Conservation (phyloP, 2,113 vertebrate species). For the Leucopsar rothschildi region DNA sequence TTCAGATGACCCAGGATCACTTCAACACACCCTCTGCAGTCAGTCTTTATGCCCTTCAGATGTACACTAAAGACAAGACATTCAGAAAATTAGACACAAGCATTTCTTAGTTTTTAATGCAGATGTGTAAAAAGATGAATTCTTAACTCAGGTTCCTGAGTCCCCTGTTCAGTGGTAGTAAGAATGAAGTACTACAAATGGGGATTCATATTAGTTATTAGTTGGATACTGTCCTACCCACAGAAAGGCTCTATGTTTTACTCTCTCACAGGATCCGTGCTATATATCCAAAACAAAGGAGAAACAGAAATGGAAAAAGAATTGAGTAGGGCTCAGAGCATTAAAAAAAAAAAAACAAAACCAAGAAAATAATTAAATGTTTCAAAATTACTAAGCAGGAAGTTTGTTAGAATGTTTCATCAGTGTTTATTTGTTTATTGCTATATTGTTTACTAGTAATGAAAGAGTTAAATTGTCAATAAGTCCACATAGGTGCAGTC, state of each 20-base stretch:
- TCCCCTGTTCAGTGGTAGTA: not conserved
- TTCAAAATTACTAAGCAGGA: not conserved
- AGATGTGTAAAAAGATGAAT: not conserved
- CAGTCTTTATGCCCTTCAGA: not conserved
- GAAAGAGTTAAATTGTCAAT: not conserved
- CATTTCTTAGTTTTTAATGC: not conserved
- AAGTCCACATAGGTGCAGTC: not conserved
- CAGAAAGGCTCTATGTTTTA: not conserved
- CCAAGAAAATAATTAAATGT: not conserved
- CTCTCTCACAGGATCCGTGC: not conserved
- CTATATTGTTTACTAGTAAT: not conserved
- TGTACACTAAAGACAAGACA: not conserved
- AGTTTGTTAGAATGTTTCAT: not conserved
- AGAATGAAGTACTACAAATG: not conserved
- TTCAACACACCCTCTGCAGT: not conserved
- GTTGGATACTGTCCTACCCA: not conserved
- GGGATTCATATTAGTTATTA: not conserved
- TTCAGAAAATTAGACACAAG: not conserved
- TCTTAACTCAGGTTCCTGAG: not conserved
- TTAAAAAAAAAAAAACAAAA: not conserved
- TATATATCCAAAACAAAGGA: not conserved
- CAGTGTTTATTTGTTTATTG: not conserved
- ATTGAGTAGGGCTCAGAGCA: not conserved
- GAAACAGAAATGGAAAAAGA: not conserved
- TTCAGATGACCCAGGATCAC: not conserved